Percentiles rank a stretch among this genome's conserved stretches.
Evolutionary conservation across 2,888 invertebrate genomes (phyloP).

Genomic region (Bugulina stolonifera): DNA sequence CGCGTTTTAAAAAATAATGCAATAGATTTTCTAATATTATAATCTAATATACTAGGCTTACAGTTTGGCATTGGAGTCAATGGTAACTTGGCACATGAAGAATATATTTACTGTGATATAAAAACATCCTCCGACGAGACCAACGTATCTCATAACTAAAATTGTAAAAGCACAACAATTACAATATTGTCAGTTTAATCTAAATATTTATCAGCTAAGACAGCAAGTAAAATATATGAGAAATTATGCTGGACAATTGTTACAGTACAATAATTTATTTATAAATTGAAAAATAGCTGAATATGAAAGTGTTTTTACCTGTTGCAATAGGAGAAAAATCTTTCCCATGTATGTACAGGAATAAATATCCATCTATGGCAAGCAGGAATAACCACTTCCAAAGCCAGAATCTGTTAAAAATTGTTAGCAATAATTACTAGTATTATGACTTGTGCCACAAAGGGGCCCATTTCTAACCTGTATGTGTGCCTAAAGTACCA

Average conservation of each 20-base stretch:
- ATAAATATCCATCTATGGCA: background rate
- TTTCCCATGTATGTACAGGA: background rate
- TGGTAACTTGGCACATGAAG: slow-evolving; percentile 20
- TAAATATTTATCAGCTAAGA: no score
- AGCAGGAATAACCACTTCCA: slow-evolving; percentile 8
- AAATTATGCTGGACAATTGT: no score
- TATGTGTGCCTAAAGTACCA: no score
- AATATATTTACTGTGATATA: slow-evolving; percentile 3
- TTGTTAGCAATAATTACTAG: background rate
- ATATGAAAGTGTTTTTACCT: no score
- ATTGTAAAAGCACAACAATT: no score
- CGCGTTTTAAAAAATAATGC: no score
- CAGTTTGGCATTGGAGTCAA: slow-evolving; percentile 3
- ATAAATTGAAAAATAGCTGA: no score
- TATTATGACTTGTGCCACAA: background rate
- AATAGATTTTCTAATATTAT: no score
- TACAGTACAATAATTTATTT: no score
- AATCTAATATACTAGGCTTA: no score
- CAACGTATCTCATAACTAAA: slow-evolving; percentile 20
- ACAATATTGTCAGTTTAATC: no score
- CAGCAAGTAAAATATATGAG: no score
- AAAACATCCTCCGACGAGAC: slow-evolving; percentile 12
- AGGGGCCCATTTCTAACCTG: background rate
- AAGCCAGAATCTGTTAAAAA: background rate
- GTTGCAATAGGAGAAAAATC: background rate